phyloP scores from a whole-genome alignment of 2,888 invertebrate genomes.

The Leptura quadrifasciata region DNA sequence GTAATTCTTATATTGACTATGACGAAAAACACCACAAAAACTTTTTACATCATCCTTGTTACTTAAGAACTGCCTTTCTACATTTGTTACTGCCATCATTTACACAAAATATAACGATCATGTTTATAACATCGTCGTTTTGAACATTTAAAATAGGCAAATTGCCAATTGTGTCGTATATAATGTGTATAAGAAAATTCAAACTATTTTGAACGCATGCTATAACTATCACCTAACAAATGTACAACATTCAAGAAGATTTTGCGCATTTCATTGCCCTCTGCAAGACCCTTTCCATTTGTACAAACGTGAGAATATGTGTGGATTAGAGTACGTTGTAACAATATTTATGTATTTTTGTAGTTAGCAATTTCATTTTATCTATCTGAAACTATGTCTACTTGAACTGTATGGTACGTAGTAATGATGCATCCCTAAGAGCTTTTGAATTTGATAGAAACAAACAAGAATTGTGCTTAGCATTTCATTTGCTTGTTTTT shows the following conservation, averaged over 20 bases:
- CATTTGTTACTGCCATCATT: not conserved
- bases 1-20: conserved; percentile 7
- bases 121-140: no score
- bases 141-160: not conserved
- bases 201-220: not conserved
- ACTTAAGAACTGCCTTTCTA: conserved; percentile 5
- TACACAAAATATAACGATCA: not conserved
- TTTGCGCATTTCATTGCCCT: conserved; percentile 17
- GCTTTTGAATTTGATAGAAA: no score
- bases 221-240: conserved; percentile 19
- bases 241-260: conserved; percentile 24
- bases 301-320: not conserved
- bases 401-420: no score
- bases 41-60: conserved; percentile 14
- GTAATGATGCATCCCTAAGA: no score
- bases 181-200: conserved; percentile 10
- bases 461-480: no score
- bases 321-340: not conserved
- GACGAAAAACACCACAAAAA: conserved; percentile 45
- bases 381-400: no score
- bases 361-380: no score
- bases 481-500: no score
- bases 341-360: not conserved
- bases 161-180: not conserved
- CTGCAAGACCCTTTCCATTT: conserved; percentile 29